Conservation (phyloP, 2,113 vertebrate species). For the Polypterus senegalus region DNA sequence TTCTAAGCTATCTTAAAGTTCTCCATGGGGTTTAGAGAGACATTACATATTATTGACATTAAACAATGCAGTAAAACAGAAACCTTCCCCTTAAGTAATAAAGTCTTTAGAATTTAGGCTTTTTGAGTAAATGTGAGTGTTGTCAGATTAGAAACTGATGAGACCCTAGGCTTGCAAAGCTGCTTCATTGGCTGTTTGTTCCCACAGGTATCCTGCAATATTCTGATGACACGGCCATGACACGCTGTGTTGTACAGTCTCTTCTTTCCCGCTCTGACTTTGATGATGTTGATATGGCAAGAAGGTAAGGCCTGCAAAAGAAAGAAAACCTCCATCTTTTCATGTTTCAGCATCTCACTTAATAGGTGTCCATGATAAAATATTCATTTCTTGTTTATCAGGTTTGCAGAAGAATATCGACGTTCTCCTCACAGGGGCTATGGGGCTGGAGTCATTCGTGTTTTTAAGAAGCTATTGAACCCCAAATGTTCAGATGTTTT, state of each 20-base stretch:
- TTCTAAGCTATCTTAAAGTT: too few species aligned
- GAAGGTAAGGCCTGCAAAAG: slow-evolving; percentile 51
- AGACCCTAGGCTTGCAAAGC: too few species aligned
- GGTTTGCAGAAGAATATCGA: slow-evolving; percentile 88
- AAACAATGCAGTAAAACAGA: too few species aligned
- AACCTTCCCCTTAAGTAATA: not conserved
- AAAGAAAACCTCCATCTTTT: not conserved
- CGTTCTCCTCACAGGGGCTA: slow-evolving; percentile 76
- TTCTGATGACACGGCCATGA: slow-evolving; percentile 92
- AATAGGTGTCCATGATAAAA: not conserved
- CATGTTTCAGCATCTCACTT: not conserved
- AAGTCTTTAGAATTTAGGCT: not conserved
- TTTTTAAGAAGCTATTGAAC: slow-evolving; percentile 81
- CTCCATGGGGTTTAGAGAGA: too few species aligned
- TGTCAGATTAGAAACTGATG: too few species aligned
- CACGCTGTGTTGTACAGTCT: slow-evolving; percentile 79
- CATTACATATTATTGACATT: too few species aligned
- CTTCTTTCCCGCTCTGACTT: slow-evolving; percentile 70
- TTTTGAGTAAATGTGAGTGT: slow-evolving; percentile 2
- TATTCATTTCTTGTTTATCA: slow-evolving; percentile 6
- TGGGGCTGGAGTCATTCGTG: slow-evolving; percentile 76
- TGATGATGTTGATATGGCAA: slow-evolving; percentile 83
- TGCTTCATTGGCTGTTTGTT: slow-evolving; percentile 10
- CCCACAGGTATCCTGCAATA: slow-evolving; percentile 63
- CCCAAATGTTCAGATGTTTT: slow-evolving; percentile 75